Conservation (phyloP, 2,888 invertebrate genomes). For the Myopa tessellatipennis region DNA sequence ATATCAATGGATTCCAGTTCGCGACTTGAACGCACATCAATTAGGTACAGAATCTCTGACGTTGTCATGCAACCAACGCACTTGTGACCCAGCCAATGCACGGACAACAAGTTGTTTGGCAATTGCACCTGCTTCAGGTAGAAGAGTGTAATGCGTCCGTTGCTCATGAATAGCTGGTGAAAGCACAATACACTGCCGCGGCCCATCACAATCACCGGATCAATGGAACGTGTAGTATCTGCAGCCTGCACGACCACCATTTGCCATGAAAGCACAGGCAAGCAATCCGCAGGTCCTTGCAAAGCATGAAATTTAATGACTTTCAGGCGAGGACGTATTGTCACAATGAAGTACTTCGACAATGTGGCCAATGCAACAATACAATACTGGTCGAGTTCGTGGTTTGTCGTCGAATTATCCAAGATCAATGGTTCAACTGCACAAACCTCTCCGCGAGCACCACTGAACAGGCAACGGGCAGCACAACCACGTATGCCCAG, state of each 20-base stretch:
- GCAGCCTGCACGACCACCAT: constrained; percentile 84
- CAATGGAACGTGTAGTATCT: constrained; percentile 75
- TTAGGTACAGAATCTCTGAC: constrained; percentile 83
- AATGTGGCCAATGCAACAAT: constrained; percentile 94
- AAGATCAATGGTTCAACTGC: constrained; percentile 76
- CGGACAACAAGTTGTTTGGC: constrained; percentile 78
- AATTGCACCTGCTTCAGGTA: constrained; percentile 79
- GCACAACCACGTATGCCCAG: constrained; percentile 90
- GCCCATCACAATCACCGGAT: constrained; percentile 91
- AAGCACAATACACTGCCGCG: constrained; percentile 87
- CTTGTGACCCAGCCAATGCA: constrained; percentile 85
- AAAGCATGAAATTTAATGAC: constrained; percentile 83
- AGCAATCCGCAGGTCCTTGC: constrained; percentile 78
- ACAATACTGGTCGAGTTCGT: constrained; percentile 79
- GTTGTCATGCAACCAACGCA: constrained; percentile 88
- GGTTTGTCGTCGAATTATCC: constrained; percentile 68
- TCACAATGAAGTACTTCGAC: constrained; percentile 83
- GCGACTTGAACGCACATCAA: constrained; percentile 89
- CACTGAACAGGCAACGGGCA: constrained; percentile 95
- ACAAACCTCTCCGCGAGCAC: constrained; percentile 94
- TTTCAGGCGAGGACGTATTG: constrained; percentile 80
- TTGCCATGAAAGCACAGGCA: constrained; percentile 95
- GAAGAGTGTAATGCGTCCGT: constrained; percentile 72
- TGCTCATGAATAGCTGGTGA: constrained; percentile 74
- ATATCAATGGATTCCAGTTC: constrained; percentile 87